These are phyloP conservation scores for Caenorhabditis sulstoni DNA, from an alignment of 2,888 invertebrate species.

Conservation along the genomic window DNA sequence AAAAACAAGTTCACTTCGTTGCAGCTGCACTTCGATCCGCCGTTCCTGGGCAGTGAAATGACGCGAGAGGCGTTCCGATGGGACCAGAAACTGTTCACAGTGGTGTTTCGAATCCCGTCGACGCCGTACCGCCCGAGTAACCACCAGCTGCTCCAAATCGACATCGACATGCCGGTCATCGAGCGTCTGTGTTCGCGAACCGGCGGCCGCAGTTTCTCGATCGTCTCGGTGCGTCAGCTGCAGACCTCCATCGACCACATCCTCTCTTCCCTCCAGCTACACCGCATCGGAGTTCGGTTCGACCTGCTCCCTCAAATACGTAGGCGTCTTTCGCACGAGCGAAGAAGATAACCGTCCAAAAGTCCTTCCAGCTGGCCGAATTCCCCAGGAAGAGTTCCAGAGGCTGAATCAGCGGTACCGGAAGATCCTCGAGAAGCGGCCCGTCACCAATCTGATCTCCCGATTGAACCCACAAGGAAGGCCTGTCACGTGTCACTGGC, in stretches of 20 bases:
- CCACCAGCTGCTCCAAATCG: slow-evolving; percentile 34
- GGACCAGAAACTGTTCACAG: slow-evolving; percentile 97
- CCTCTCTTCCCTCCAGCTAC: slow-evolving; percentile 9
- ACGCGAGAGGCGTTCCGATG: slow-evolving; percentile 99
- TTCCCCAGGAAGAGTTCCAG: slow-evolving; percentile 19
- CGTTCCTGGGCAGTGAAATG: slow-evolving; percentile 91
- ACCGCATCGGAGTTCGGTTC: slow-evolving; percentile 60
- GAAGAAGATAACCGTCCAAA: slow-evolving; percentile 10
- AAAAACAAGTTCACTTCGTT: no score
- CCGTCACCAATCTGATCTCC: slow-evolving; percentile 54
- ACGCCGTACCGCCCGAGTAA: slow-evolving; percentile 49
- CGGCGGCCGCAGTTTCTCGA: slow-evolving; percentile 83
- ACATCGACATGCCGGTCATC: slow-evolving; percentile 90
- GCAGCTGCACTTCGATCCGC: slow-evolving; percentile 45
- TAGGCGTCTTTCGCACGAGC: slow-evolving; percentile 28
- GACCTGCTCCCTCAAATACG: slow-evolving; percentile 54
- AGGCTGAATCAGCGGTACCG: not conserved
- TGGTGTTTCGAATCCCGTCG: slow-evolving; percentile 81
- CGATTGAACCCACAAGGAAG: slow-evolving; percentile 54
- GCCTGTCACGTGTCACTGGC: slow-evolving; percentile 90
- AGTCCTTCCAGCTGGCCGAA: slow-evolving; percentile 39
- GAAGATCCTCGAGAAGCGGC: slow-evolving; percentile 37
- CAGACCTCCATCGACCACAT: slow-evolving; percentile 56
- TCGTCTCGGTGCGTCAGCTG: slow-evolving; percentile 53
- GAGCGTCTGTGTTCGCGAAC: slow-evolving; percentile 99